Evolutionary conservation across 2,888 invertebrate genomes (phyloP), one percentile per base, ranked within the genome.

Genomic region (Ormyrus nitidulus): DNA sequence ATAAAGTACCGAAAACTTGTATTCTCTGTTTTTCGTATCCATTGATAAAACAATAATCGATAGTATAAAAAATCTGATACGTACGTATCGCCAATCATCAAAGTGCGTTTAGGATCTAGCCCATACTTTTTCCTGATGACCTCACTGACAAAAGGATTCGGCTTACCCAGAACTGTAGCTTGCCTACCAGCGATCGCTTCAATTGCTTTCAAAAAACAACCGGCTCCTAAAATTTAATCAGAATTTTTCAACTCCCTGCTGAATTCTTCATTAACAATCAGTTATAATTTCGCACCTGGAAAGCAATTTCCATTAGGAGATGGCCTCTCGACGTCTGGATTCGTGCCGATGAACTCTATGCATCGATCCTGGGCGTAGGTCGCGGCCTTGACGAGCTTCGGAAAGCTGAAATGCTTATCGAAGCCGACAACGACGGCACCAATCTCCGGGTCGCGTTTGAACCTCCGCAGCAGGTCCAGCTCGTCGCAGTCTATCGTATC

Each of bases 371-470:
- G 93, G 0, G 98, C 92, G 90, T 99, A 99, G 49, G 95, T 95
- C 1, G 96, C 95, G 0, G 99, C 99, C 91, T 97, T 97, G 88
- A 96, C 92, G 88, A 99, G 93, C 91, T 99, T 99, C 0, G 95
- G 94, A 89, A 96, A 98, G 88, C 96, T 97, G 86, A 99, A 94
- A 90, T 98, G 95, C 83, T 95, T 95, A 91, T 99, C 99, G 90
- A 98, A 98, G 2, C 98, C 99, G 58, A 99, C 97, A 46, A 99
- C 93, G 0, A 99, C 99, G 61, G 98, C 99, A 0, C 96, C 97
- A 44, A 99, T 94, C 85, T 96, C 95, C 0, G 94, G 93, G 84
- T 97, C 96, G 46, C 95, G 90, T 59, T 94, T 92, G 70, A 95
- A 92, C 13, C 88, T 83, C 65, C 82, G 81, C 49, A 89, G 80